Evolutionary conservation across 2,888 invertebrate species (phyloP).

Genomic region (Trissoscelio sp.): DNA sequence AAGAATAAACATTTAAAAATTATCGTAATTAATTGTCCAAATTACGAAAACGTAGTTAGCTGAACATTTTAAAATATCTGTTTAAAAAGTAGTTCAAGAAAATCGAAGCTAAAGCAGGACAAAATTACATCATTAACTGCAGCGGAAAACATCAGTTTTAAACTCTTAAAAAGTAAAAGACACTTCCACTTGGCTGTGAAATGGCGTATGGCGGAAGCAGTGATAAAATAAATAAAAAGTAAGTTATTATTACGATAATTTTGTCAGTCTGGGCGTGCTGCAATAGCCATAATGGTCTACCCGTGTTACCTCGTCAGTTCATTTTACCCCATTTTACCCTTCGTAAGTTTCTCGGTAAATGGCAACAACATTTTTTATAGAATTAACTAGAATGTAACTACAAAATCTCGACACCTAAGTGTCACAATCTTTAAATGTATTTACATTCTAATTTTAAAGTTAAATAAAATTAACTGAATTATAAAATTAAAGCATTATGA

Average conservation of each 20-base stretch:
- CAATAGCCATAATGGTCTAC: conserved; percentile 47
- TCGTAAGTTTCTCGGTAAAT: conserved; percentile 40
- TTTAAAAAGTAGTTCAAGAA: conserved; percentile 24
- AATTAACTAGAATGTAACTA: conserved; percentile 37
- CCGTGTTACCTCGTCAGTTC: conserved; percentile 36
- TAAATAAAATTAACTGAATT: too few species aligned
- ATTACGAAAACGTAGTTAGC: neutral
- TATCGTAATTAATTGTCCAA: neutral
- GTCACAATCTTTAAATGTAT: neutral
- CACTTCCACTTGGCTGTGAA: conserved; percentile 34
- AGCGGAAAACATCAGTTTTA: conserved; percentile 38
- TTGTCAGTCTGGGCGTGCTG: conserved; percentile 32
- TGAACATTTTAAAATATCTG: neutral
- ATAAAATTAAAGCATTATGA: too few species aligned
- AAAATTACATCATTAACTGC: conserved; percentile 45
- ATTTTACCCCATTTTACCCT: conserved; percentile 41
- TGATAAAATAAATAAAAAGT: conserved; percentile 49
- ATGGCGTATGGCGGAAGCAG: conserved; percentile 24
- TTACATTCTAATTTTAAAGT: too few species aligned
- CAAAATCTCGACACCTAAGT: conserved; percentile 17
- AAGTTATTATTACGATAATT: conserved; percentile 59
- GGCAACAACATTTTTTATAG: conserved; percentile 32
- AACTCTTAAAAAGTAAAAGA: conserved; percentile 44
- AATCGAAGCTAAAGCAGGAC: conserved; percentile 43
- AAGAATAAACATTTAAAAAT: neutral